Base-by-base conservation (phyloP, 2,888 invertebrate genomes). In the Oscheius sp. region DNA sequence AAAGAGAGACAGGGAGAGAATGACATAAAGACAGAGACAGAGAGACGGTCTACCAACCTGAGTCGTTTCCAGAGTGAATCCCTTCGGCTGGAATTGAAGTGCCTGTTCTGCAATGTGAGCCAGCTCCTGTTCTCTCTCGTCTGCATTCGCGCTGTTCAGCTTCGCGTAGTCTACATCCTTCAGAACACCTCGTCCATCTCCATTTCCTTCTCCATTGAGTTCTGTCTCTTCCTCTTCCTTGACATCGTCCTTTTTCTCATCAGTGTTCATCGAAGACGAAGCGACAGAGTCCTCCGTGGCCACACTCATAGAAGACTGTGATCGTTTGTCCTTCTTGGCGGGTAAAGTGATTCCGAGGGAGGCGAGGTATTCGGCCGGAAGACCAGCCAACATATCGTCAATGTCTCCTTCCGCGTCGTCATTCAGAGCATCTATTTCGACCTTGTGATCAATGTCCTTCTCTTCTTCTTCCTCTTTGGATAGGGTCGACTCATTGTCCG, bases 11-110 rank as follows among this genome's bases (percentile, higher is more conserved):
- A 42, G 33, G 2, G 13, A 3, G 2, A 11, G n/a, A 32, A 2
- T 92, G 91, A n/a, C 37, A 21, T 0, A 32, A 32, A 21, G n/a
- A 13, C 13, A 13, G 35, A 35, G 42, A 42, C 3, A 42, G 42
- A 13, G 35, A 35, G 42, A 42, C 3, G 0, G 42, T 42, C 53
- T 21, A 21, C 53, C 1, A 47, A 94, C 94, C 90, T 94, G 94
- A 71, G 97, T 95, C 74, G 96, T 96, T 85, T 95, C 94, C 83
- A 98, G 92, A 33, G 98, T 99, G 89, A 96, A 96, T 89, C 98
- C 98, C 90, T 96, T 98, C 2, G 98, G 98, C 90, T 98, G 97
- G 89, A 99, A 94, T 90, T 95, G 94, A 90, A 96, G 94, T 60
- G 98, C 98, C 85, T 96, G 92, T 72, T 94, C 94, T 1, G 87